Base-by-base conservation (phyloP, 2,797 vertebrate genomes). In the Chiroxiphia lanceolata region DNA sequence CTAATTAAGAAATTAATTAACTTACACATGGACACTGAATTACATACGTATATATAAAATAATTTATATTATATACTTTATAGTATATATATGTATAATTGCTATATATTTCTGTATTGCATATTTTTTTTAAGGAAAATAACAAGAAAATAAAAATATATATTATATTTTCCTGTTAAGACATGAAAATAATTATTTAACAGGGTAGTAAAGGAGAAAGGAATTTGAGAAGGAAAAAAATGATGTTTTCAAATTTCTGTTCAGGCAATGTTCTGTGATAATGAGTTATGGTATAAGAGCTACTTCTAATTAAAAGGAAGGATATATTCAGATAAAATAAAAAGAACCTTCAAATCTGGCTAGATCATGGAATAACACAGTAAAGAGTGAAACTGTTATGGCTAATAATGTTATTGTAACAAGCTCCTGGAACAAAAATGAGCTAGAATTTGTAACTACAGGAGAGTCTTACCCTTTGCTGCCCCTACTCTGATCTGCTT, bases 381-480 rank as follows among this genome's bases (percentile, higher is more conserved):
- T 29, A 63, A 86, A 87, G n/a, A 82, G 27, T 47, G 54, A 84
- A 82, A 72, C 16, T 57, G 51, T 51, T 76, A 76, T 9, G 19
- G 76, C 50, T 87, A 79, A 67, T 31, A 47, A 5, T 19, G 54
- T n/a, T 90, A 40, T 18, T 84, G 26, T 60, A 89, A 87, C 51
- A 93, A 87, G 47, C 15, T 90, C 59, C 67, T 76, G 10, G 16
- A 76, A 83, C 31, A 71, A 65, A 47, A 78, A 79, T 23, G 40
- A 95, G 50, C 3, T 51, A 69, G 67, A 54, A 93, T 84, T 94
- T 89, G 36, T 81, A 87, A 38, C 47, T 72, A 33, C 4, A 1
- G 63, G 54, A 89, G 81, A 90, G 81, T 82, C 78, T 90, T 84
- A 54, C 51, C 83, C 91, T 93, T 92, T 76, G 27, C 87, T 87